phyloP scores from a whole-genome alignment of 2,888 invertebrate species.

The Tachina fera region DNA sequence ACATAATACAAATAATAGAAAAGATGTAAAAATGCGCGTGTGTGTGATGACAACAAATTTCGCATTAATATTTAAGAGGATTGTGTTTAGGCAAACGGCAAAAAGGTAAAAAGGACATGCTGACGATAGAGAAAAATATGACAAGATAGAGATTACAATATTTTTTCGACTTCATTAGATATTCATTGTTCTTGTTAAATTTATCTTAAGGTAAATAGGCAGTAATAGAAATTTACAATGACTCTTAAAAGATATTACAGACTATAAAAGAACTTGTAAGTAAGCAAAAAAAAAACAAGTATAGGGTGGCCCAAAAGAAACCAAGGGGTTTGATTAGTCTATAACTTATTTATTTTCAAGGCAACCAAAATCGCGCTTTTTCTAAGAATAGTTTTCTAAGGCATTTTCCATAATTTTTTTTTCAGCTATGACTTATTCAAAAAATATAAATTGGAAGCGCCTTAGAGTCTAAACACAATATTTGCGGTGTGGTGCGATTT shows the following conservation, averaged over 20 bases:
- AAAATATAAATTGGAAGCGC: no score
- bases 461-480: no score
- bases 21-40: background rate
- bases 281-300: background rate
- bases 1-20: slow-evolving; percentile 10
- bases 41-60: slow-evolving; percentile 19
- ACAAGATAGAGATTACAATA: slow-evolving; percentile 14
- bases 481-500: no score
- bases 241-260: slow-evolving; percentile 16
- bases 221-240: slow-evolving; percentile 9
- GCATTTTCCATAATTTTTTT: no score
- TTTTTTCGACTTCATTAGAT: slow-evolving; percentile 43
- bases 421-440: no score
- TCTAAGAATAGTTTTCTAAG: no score
- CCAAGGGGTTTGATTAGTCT: no score
- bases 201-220: background rate
- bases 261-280: background rate
- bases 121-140: slow-evolving; percentile 4
- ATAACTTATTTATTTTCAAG: no score
- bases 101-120: background rate
- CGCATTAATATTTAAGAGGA: slow-evolving; percentile 38
- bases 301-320: no score
- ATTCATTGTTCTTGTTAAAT: slow-evolving; percentile 46
- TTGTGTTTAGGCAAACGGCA: slow-evolving; percentile 6
- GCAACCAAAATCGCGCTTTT: no score